Conservation (phyloP, 2,113 vertebrate species). For the Spea bombifrons region DNA sequence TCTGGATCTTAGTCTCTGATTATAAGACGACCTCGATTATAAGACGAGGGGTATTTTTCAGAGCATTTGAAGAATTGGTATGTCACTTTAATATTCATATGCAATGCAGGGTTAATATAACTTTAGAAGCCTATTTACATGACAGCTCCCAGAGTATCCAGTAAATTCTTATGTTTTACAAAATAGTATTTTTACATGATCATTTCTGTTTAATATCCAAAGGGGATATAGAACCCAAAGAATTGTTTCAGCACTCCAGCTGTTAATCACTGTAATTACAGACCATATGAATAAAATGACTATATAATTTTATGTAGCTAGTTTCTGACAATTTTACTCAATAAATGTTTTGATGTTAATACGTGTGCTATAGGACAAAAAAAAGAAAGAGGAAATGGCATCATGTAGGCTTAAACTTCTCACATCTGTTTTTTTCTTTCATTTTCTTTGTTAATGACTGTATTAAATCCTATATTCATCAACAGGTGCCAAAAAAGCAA, state of each 20-base stretch:
- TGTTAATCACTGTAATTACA: conserved; percentile 37
- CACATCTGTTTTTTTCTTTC: conserved; percentile 37
- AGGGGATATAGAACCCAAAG: neutral
- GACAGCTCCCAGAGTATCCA: too few relatives aligned
- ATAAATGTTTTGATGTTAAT: conserved; percentile 35
- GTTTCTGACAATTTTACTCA: neutral
- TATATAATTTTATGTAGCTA: conserved; percentile 29
- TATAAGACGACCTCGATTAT: too few relatives aligned
- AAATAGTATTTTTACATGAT: neutral
- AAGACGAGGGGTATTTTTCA: too few relatives aligned
- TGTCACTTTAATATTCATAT: too few relatives aligned
- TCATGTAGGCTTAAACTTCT: conserved; percentile 19
- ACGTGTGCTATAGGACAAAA: neutral
- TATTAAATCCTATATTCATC: conserved; percentile 41
- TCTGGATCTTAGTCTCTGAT: too few relatives aligned
- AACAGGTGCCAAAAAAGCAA: conserved; percentile 47
- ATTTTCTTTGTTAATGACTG: conserved; percentile 38
- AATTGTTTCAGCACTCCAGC: neutral
- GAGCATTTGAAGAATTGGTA: too few relatives aligned
- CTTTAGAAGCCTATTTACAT: too few relatives aligned
- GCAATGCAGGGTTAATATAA: too few relatives aligned
- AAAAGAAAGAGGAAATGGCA: conserved; percentile 33
- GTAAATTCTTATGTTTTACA: too few relatives aligned
- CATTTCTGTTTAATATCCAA: conserved; percentile 6
- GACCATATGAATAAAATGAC: conserved; percentile 24